Evolutionary conservation across 1,140 invertebrate species (phyloP), one percentile per base, ranked within the genome.

Genomic region (Goniozus legneri): DNA sequence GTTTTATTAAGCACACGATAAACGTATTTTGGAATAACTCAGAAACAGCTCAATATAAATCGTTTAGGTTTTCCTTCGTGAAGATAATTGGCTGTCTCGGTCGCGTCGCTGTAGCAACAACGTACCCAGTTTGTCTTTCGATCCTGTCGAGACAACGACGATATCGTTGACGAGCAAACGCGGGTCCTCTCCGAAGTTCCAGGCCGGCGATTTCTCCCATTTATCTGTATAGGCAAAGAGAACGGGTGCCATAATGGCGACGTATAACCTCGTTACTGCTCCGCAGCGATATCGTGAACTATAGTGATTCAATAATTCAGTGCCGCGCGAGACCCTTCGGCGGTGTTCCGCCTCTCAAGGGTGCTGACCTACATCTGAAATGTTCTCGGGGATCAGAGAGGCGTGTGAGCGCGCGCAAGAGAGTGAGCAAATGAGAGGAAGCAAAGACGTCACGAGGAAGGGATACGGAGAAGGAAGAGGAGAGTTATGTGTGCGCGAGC

Each of bases 281-380:
- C 35, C 30, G 34, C 35, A 42, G 42, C 38, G 51, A 53, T 53
- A 50, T 40, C 38, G 36, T 37, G 40, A 22, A 37, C 27, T 22
- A 52, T 52, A 38, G 50, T 48, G 50, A 52, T 52, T 52, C 50
- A 52, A 52, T 52, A 52, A 52, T 49, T 52, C 46, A 52, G 51
- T 31, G 50, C 19, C 40, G 38, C 40, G 35, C 7, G 8, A 14
- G 32, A 12, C 50, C 32, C 47, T 47, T 47, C 41, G 30, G 34
- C 37, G 36, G 37, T 48, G 42, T 48, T 48, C 47, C 36, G 40
- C 42, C 36, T 52, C 50, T 50, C 50, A 45, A 21, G 40, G 35
- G 50, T 49, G 36, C 21, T 44, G 46, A 49, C 47, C 41, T 39
- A 44, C 33, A 48, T 38, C 15, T 21, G 27, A 24, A n/a, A 22